Base-by-base conservation (phyloP, 1,140 invertebrate species). In the Harpegnathos saltator region DNA sequence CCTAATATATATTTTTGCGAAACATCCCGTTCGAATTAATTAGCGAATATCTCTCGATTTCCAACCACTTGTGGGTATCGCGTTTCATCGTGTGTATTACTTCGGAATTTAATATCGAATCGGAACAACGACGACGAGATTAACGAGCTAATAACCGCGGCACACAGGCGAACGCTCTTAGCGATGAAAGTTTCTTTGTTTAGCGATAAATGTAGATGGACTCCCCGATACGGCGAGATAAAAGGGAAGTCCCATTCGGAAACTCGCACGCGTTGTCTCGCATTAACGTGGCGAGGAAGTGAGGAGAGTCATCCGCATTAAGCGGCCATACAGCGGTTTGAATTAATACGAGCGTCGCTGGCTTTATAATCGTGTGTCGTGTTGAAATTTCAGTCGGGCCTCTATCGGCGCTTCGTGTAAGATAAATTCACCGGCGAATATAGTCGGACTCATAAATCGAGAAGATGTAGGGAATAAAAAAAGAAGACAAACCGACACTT, bases 141-240 rank as follows among this genome's bases (percentile, higher is more conserved):
- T 52, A 33, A 75, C 11, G 59, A 9, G 26, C 15, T 52, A 29
- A 65, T 56, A 12, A 7, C n/a, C 24, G 14, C 26, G 14, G 24
- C 26, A 33, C n/a, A 17, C 26, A 66, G 66, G 54, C 19, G 38
- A 56, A 38, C 19, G n/a, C 38, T 50, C 12, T 14, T 63, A 2
- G 44, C 19, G 74, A 77, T 77, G 74, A 56, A 77, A 77, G 74
- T 66, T 54, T n/a, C 26, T 77, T 77, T 77, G 74, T 66, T 54
- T n/a, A 66, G 19, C 61, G 74, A 77, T 77, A 66, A 66, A 65
- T 33, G 14, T 63, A 54, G 15, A 65, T 56, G 14, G 15, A n/a
- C n/a, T 24, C 24, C 33, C 61, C 11, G 15, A 66, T 66, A 66
- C 19, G 26, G 19, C n/a, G 61, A 65, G 62, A 77, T 66, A 66